phyloP scores from a whole-genome alignment of 2,113 vertebrate species.

The Perca flavescens region DNA sequence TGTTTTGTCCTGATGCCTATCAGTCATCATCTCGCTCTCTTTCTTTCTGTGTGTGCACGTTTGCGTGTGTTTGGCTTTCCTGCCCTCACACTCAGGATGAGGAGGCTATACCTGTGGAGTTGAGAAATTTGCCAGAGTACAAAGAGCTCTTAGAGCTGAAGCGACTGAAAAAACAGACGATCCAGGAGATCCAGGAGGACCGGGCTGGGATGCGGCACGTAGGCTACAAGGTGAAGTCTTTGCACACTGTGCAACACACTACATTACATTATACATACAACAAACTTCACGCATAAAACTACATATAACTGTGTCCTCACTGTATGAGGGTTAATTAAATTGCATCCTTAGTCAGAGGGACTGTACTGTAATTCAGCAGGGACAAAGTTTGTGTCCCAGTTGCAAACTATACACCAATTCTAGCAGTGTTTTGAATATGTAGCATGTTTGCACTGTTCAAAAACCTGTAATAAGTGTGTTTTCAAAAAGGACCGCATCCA shows the following conservation, averaged over 20 bases:
- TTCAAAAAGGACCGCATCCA: too few relatives aligned
- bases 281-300: too few relatives aligned
- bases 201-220: slow-evolving; percentile 89
- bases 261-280: too few relatives aligned
- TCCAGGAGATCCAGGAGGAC: slow-evolving; percentile 93
- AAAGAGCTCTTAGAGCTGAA: slow-evolving; percentile 96
- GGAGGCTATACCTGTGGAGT: slow-evolving; percentile 90
- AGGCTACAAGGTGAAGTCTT: slow-evolving; percentile 91
- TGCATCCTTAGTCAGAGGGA: neutral
- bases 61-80: neutral
- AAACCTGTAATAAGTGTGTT: neutral
- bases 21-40: neutral
- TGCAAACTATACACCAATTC: neutral
- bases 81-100: slow-evolving; percentile 87
- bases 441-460: neutral
- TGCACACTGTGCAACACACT: too few relatives aligned
- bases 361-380: neutral
- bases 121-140: slow-evolving; percentile 92
- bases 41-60: neutral
- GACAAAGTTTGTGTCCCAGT: neutral
- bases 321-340: neutral
- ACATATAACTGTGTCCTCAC: neutral
- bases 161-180: slow-evolving; percentile 93
- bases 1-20: slow-evolving; percentile 15
- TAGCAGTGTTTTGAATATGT: neutral